Base-by-base conservation (phyloP, 2,113 vertebrate species). In the Pseudorectes ferrugineus region DNA sequence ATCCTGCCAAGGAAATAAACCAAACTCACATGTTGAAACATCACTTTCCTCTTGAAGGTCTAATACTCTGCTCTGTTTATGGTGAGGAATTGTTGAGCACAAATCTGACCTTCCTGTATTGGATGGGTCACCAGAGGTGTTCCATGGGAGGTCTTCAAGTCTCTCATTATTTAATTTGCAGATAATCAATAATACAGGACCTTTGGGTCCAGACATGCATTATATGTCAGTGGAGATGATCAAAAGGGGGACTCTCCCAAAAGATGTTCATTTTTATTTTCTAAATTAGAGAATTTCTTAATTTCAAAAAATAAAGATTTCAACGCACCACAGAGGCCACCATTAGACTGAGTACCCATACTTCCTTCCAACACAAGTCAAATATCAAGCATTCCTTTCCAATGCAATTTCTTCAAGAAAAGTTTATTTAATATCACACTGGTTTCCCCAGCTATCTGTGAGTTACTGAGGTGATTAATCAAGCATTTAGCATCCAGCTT, bases 301-400 rank as follows among this genome's bases (percentile, higher is more conserved):
- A 57, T 52, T 86, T 80, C 51, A 73, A 42, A 84, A 36, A 86
- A 66, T 16, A 58, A 92, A 66, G 5, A 62, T 16, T 58, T 57
- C 35, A 85, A 4, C 3, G 14, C 2, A 1, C 29, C 35, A 36
- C 18, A 63, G 75, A 83, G 10, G 12, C 36, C 51, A 35, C 17
- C 1, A 1, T 10, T 48, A 52, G 35, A 43, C 0, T 23, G 18
- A 59, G 13, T 17, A 42, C 8, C 25, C 25, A 13, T 19, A 28
- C 12, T 77, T 36, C 52, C 25, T 92, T 77, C 76, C 24, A 66
- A 36, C 24, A 42, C 7, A n/a, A 33, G 38, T 48, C 36, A 57
- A 84, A 73, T 36, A 81, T 3, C 25, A 91, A 76, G 14, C 16
- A n/a, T 40, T 63, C 6, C 2, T 58, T 77, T 83, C 55, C 46